Conservation (phyloP, 2,797 vertebrate species). For the Oceanodroma leucorhoa region DNA sequence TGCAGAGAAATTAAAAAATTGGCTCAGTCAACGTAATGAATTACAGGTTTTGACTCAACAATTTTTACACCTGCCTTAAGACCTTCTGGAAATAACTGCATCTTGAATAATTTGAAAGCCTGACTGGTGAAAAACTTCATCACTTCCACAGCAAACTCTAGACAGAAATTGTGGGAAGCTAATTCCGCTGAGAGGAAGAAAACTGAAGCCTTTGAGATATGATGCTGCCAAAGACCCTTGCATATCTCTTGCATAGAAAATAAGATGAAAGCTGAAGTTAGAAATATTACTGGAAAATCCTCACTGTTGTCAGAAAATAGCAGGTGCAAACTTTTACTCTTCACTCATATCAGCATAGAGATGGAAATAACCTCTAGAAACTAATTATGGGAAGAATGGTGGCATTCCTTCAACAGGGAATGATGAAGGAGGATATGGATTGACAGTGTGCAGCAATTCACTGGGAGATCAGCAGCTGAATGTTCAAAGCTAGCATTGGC, state of each 20-base stretch:
- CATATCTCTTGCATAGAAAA: background rate
- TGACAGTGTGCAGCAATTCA: background rate
- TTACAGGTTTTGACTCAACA: background rate
- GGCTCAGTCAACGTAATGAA: background rate
- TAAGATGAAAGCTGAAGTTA: background rate
- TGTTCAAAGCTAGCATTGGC: background rate
- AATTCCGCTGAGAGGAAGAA: background rate
- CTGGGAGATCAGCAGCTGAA: background rate
- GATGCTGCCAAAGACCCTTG: background rate
- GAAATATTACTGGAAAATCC: background rate
- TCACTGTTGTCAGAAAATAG: conserved; percentile 16
- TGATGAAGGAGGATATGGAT: background rate
- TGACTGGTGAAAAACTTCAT: background rate
- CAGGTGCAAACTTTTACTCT: background rate
- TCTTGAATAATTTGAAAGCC: background rate
- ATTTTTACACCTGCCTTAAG: background rate
- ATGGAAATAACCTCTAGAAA: conserved; percentile 3
- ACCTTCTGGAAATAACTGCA: background rate
- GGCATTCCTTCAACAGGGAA: background rate
- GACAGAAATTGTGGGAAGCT: background rate
- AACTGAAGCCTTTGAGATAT: background rate
- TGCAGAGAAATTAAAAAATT: background rate
- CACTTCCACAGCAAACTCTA: background rate
- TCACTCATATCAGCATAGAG: background rate
- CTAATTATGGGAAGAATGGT: background rate